phyloP scores from a whole-genome alignment of 2,888 invertebrate genomes.

The Sceliomorpha sp. region DNA sequence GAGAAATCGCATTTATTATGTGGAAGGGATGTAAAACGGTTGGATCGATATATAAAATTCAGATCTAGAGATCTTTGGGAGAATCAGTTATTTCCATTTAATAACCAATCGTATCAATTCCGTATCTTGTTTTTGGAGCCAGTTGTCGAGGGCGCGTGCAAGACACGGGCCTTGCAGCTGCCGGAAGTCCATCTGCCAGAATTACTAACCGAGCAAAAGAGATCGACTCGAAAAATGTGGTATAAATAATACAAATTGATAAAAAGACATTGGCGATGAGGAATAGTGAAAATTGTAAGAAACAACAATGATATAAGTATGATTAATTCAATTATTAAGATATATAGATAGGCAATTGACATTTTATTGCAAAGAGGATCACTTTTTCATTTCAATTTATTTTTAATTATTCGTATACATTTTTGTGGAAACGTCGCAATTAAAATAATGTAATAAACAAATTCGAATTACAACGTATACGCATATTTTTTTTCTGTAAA shows the following conservation, averaged over 20 bases:
- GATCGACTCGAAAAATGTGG: constrained; percentile 51
- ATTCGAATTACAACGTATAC: too few species aligned
- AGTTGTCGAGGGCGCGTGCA: constrained; percentile 70
- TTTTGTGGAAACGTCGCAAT: background rate
- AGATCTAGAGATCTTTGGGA: constrained; percentile 1
- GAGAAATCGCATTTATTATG: too few species aligned
- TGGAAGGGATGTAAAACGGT: too few species aligned
- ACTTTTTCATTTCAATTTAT: too few species aligned
- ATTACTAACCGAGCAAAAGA: constrained; percentile 64
- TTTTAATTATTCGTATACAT: too few species aligned
- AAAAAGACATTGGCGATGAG: constrained; percentile 14
- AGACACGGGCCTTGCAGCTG: constrained; percentile 73
- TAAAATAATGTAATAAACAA: too few species aligned
- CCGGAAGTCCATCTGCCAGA: constrained; percentile 77
- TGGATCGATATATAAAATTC: too few species aligned
- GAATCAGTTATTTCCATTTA: constrained; percentile 57
- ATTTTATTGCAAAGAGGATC: too few species aligned
- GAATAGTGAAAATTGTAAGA: constrained; percentile 11
- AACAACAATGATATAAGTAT: background rate
- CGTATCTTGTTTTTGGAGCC: constrained; percentile 55
- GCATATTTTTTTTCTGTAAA: too few species aligned
- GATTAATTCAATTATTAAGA: too few species aligned
- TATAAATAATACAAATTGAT: constrained; percentile 26
- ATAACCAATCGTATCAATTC: constrained; percentile 63
- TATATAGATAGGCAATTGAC: too few species aligned